Conservation (phyloP, 2,888 invertebrate genomes). For the Acholoe squamosa region DNA sequence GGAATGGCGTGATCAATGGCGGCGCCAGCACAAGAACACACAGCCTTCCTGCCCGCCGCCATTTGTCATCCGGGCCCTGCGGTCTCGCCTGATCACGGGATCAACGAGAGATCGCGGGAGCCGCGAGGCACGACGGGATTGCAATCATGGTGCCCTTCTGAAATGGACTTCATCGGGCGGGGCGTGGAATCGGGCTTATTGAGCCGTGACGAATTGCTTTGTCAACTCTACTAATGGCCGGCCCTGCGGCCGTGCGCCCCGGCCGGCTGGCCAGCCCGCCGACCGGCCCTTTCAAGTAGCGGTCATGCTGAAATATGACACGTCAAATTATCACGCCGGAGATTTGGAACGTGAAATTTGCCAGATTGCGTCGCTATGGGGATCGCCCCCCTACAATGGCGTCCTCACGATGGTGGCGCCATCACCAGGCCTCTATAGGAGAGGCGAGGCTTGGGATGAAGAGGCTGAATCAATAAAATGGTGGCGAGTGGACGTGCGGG, state of each 20-base stretch:
- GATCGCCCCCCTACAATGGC: slow-evolving; percentile 7
- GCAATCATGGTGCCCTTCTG: slow-evolving; percentile 49
- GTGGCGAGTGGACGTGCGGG: background rate
- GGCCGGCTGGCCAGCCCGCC: background rate
- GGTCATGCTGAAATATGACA: slow-evolving; percentile 60
- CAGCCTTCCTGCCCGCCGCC: background rate
- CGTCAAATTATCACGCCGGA: slow-evolving; percentile 52
- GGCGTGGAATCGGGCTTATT: slow-evolving; percentile 30
- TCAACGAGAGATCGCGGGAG: slow-evolving; percentile 60
- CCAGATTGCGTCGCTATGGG: slow-evolving; percentile 51
- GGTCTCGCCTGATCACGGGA: slow-evolving; percentile 57
- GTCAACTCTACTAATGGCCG: slow-evolving; percentile 58
- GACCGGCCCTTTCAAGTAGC: slow-evolving; percentile 50
- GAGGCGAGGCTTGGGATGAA: slow-evolving; percentile 9
- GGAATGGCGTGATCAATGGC: slow-evolving; percentile 42
- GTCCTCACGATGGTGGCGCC: background rate
- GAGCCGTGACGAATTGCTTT: slow-evolving; percentile 55
- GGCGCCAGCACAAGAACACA: background rate
- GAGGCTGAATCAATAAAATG: slow-evolving; percentile 24
- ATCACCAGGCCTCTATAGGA: background rate
- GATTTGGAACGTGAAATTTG: slow-evolving; percentile 61
- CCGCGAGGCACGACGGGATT: slow-evolving; percentile 52
- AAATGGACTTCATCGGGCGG: slow-evolving; percentile 48
- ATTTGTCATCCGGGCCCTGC: slow-evolving; percentile 35
- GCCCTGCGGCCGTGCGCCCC: background rate